These are phyloP conservation scores for Folsomia manolachei DNA, from an alignment of 2,888 invertebrate genomes.

Conservation along the genomic window DNA sequence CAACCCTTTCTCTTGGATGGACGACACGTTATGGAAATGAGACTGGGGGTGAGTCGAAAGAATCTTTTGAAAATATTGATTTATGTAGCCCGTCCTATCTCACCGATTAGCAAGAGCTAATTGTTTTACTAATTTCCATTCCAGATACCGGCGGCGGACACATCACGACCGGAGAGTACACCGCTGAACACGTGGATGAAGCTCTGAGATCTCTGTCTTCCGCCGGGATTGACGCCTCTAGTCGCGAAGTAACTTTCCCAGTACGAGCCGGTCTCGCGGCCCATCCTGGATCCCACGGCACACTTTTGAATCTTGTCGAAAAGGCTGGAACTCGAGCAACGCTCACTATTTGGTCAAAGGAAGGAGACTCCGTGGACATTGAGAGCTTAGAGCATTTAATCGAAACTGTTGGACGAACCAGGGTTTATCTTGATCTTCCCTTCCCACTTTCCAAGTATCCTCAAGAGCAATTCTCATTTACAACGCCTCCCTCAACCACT, in stretches of 20 bases:
- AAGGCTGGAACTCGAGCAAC: slow-evolving; percentile 60
- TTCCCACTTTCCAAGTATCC: background rate
- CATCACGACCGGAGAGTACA: slow-evolving; percentile 51
- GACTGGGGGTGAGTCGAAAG: slow-evolving; percentile 28
- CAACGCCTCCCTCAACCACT: no score
- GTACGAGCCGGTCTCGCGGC: slow-evolving; percentile 70
- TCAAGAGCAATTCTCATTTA: no score
- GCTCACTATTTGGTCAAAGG: slow-evolving; percentile 76
- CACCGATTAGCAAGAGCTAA: no score
- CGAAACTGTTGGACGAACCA: slow-evolving; percentile 64
- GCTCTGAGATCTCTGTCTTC: slow-evolving; percentile 62
- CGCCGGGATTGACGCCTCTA: slow-evolving; percentile 52
- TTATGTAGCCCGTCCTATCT: no score
- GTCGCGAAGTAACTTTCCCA: slow-evolving; percentile 69
- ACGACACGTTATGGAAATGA: slow-evolving; percentile 66
- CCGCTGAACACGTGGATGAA: slow-evolving; percentile 60
- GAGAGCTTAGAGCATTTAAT: slow-evolving; percentile 66
- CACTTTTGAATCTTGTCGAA: slow-evolving; percentile 63
- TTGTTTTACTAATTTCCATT: background rate
- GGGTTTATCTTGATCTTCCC: slow-evolving; percentile 77
- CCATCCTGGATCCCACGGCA: slow-evolving; percentile 63
- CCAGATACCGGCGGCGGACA: background rate
- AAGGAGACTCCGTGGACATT: slow-evolving; percentile 67
- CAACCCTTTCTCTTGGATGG: slow-evolving; percentile 80
- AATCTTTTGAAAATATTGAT: no score